These are phyloP conservation scores for Vanessa atalanta DNA, from an alignment of 1,140 invertebrate genomes.

Conservation along the genomic window DNA sequence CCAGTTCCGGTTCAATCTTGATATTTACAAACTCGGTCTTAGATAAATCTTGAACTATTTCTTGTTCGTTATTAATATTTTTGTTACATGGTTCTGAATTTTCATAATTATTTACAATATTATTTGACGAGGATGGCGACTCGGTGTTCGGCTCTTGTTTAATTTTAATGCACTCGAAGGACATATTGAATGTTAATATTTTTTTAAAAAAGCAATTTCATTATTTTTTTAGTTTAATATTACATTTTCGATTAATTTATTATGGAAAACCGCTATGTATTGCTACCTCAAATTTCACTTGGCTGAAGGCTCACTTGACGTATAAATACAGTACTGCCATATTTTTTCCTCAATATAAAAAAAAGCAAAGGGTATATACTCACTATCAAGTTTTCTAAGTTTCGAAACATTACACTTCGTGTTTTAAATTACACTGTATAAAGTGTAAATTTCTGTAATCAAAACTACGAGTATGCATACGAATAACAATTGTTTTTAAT, in stretches of 20 bases:
- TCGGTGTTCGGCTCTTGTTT: background rate
- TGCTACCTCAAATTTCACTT: slow-evolving; percentile 16
- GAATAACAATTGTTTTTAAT: too few relatives aligned
- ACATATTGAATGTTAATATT: slow-evolving; percentile 1
- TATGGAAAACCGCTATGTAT: slow-evolving; percentile 23
- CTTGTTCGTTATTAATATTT: slow-evolving; percentile 10
- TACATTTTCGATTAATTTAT: slow-evolving; percentile 23
- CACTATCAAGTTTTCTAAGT: too few relatives aligned
- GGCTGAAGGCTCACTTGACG: slow-evolving; percentile 5
- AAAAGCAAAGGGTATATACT: too few relatives aligned
- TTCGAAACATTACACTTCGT: too few relatives aligned
- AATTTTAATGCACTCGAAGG: slow-evolving; percentile 11
- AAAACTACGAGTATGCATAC: too few relatives aligned
- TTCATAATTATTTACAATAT: slow-evolving; percentile 18
- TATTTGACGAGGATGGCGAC: slow-evolving; percentile 9
- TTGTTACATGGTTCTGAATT: slow-evolving; percentile 16
- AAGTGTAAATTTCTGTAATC: too few relatives aligned
- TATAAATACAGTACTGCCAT: background rate
- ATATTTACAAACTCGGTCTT: slow-evolving; percentile 37
- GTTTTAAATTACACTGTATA: too few relatives aligned
- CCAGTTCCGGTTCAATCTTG: slow-evolving; percentile 30
- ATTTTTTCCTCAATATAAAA: background rate
- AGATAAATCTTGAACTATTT: slow-evolving; percentile 4
- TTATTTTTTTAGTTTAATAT: background rate
- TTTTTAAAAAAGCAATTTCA: background rate